These are phyloP conservation scores for Oncorhynchus kisutch DNA, from an alignment of 2,113 vertebrate genomes.

Conservation along the genomic window DNA sequence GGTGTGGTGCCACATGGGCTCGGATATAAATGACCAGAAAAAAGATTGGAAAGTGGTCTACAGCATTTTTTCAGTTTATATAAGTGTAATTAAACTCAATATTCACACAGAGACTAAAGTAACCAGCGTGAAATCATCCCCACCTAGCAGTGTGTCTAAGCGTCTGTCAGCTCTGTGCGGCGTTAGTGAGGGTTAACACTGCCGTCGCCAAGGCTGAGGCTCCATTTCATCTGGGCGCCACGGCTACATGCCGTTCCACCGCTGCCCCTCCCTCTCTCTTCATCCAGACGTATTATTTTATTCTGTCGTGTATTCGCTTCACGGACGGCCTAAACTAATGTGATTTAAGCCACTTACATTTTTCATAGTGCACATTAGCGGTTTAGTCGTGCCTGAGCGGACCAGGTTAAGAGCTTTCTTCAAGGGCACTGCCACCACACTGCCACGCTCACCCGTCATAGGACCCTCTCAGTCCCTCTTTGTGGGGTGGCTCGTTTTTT, in stretches of 20 bases:
- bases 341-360: slow-evolving; percentile 71
- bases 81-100: too few species aligned
- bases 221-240: slow-evolving; percentile 32
- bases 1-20: slow-evolving; percentile 41
- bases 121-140: too few species aligned
- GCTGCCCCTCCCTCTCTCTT: slow-evolving; percentile 31
- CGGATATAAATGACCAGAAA: slow-evolving; percentile 48
- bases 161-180: slow-evolving; percentile 9
- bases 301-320: slow-evolving; percentile 71
- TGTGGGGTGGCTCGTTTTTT: slow-evolving; percentile 29
- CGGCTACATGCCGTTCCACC: slow-evolving; percentile 8
- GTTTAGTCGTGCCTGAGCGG: slow-evolving; percentile 62
- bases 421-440: slow-evolving; percentile 60
- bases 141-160: slow-evolving; percentile 34
- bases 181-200: not conserved
- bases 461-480: not conserved
- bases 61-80: too few species aligned
- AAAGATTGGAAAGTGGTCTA: slow-evolving; percentile 46
- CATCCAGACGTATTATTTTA: slow-evolving; percentile 69
- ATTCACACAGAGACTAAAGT: too few species aligned
- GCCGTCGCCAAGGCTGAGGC: not conserved
- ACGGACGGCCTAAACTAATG: slow-evolving; percentile 64
- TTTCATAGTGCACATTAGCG: slow-evolving; percentile 62
- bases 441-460: not conserved
- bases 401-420: slow-evolving; percentile 64